Evolutionary conservation across 2,797 vertebrate genomes (phyloP).

Genomic region (Lerista edwardsae): DNA sequence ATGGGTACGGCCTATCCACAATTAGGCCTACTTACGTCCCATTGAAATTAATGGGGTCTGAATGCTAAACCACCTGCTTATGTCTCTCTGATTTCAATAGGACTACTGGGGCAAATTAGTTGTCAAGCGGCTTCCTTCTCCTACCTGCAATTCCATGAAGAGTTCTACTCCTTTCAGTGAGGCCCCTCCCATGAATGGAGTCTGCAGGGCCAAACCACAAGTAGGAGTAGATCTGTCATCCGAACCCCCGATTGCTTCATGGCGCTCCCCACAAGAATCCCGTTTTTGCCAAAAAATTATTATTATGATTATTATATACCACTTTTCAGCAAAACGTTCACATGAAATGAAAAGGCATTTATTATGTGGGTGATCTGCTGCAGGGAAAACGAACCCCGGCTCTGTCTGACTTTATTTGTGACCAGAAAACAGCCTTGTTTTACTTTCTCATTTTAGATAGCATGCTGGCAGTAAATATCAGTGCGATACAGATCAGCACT

Average conservation of each 20-base stretch:
- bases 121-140: background rate
- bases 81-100: background rate
- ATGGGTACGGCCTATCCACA: background rate
- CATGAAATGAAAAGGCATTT: background rate
- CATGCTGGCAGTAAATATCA: slow-evolving; percentile 25
- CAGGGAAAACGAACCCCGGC: background rate
- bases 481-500: slow-evolving; percentile 4
- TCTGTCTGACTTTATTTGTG: slow-evolving; percentile 2
- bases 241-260: background rate
- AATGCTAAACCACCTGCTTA: background rate
- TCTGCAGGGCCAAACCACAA: background rate
- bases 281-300: background rate
- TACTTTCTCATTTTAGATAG: background rate
- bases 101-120: background rate
- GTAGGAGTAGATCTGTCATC: background rate
- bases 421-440: background rate
- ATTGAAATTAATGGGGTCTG: background rate
- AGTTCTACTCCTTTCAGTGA: background rate
- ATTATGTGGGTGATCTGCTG: background rate
- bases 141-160: background rate
- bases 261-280: background rate
- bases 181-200: background rate
- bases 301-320: too few species aligned
- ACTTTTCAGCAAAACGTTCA: too few species aligned
- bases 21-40: background rate